These are phyloP conservation scores for Rugalucina vietnamica DNA, from an alignment of 2,888 invertebrate genomes.

Conservation along the genomic window DNA sequence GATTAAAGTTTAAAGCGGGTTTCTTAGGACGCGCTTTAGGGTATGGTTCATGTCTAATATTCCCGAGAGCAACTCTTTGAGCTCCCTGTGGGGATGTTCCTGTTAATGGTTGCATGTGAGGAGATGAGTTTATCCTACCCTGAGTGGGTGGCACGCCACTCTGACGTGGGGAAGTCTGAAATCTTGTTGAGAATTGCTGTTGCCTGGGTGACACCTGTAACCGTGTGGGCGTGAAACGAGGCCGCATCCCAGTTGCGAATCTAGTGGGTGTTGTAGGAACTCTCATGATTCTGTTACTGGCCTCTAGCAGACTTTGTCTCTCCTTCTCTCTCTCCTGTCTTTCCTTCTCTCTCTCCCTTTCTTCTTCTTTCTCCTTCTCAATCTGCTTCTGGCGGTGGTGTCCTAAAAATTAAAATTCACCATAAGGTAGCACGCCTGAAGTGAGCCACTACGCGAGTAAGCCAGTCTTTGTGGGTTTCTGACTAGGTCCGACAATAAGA, in stretches of 20 bases:
- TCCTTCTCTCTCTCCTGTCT: background rate
- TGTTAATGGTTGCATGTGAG: background rate
- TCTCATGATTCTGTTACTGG: background rate
- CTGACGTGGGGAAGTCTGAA: slow-evolving; percentile 3
- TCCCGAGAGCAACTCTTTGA: background rate
- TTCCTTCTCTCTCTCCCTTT: background rate
- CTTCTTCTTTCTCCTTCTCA: slow-evolving; percentile 3
- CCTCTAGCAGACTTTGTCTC: background rate
- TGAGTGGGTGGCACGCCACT: background rate
- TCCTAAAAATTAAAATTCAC: slow-evolving; percentile 10
- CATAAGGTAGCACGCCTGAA: too few relatives aligned
- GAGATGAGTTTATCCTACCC: background rate
- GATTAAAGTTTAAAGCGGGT: slow-evolving; percentile 1
- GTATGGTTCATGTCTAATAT: slow-evolving; percentile 12
- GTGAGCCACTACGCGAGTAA: too few relatives aligned
- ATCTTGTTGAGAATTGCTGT: slow-evolving; percentile 10
- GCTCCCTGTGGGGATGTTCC: background rate
- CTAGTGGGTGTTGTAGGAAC: background rate
- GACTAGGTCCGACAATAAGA: too few relatives aligned
- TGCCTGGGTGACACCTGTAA: background rate
- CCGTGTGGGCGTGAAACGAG: background rate
- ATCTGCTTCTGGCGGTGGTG: slow-evolving; percentile 1
- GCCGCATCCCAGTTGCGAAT: background rate
- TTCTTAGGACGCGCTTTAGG: background rate
- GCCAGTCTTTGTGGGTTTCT: too few relatives aligned